A percentile compares a stretch with the other conserved stretches of the same genome.
These are phyloP conservation scores for Muntiacus muntjak DNA, from an alignment of 2,113 vertebrate species.

Conservation along the genomic window DNA sequence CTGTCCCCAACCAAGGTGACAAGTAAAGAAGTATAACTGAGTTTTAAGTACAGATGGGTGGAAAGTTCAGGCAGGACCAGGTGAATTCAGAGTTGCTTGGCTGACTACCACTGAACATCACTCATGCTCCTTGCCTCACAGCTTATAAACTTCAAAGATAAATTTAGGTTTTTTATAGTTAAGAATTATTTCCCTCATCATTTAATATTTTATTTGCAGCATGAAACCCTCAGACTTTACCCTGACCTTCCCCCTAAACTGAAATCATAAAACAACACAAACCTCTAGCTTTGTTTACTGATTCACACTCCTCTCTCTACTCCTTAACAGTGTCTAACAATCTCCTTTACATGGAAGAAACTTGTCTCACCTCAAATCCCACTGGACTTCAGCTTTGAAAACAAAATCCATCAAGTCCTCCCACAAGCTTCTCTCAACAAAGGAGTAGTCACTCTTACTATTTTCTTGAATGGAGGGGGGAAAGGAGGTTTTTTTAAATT, in stretches of 20 bases:
- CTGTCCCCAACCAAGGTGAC: accelerated
- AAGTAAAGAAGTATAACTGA: neutral
- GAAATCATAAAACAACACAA: neutral
- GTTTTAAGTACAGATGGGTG: neutral
- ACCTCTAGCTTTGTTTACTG: neutral
- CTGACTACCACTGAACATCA: neutral
- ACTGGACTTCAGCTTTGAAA: neutral
- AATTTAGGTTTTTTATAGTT: neutral
- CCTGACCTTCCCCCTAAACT: neutral
- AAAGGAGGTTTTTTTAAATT: neutral
- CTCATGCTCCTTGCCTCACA: neutral
- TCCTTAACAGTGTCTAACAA: neutral
- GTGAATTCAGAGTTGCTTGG: too few relatives aligned
- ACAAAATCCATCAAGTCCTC: neutral
- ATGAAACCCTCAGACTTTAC: neutral
- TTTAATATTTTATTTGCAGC: neutral
- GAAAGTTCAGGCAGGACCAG: neutral
- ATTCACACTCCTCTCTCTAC: neutral
- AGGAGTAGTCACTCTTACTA: neutral
- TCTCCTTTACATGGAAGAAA: neutral
- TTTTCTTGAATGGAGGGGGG: neutral
- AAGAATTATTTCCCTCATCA: neutral
- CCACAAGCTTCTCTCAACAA: neutral
- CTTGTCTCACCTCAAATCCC: neutral
- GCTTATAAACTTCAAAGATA: neutral